A percentile compares a stretch with the other conserved stretches of the same genome.
Conservation (phyloP, 2,797 vertebrate genomes). For the Sphenopsis melanotis region DNA sequence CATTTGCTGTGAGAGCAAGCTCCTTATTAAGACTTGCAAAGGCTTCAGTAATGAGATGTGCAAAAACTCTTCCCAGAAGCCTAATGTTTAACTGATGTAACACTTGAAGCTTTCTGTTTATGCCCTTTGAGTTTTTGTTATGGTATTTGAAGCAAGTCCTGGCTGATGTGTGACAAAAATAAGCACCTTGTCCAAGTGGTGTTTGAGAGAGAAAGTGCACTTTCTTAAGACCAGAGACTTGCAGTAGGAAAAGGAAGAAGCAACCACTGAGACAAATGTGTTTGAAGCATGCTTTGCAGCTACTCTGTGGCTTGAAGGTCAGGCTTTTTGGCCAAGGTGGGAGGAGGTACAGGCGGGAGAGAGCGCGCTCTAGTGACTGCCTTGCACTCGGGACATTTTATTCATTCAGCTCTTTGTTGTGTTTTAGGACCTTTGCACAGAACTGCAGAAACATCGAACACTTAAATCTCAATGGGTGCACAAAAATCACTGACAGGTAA, state of each 20-base stretch:
- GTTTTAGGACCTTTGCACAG: constrained; percentile 90
- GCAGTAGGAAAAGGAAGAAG: neutral
- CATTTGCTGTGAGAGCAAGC: neutral
- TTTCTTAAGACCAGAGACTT: neutral
- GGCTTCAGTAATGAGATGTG: neutral
- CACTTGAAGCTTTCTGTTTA: neutral
- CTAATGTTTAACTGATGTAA: neutral
- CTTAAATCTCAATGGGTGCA: constrained; percentile 94
- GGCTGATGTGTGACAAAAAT: neutral
- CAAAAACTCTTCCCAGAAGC: neutral
- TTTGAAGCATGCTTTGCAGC: neutral
- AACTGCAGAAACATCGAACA: constrained; percentile 97
- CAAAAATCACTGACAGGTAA: constrained; percentile 92
- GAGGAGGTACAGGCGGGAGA: neutral
- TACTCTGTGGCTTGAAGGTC: neutral
- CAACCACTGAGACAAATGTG: neutral
- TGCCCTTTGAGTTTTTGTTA: neutral
- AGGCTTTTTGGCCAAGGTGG: neutral
- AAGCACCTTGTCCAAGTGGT: neutral
- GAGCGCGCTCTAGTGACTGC: constrained; percentile 22
- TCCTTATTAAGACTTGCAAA: neutral
- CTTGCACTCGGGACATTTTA: neutral
- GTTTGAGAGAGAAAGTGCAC: neutral
- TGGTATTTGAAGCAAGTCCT: neutral
- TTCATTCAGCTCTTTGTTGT: neutral